phyloP scores from a whole-genome alignment of 2,888 invertebrate species.

The Macaria liturata region DNA sequence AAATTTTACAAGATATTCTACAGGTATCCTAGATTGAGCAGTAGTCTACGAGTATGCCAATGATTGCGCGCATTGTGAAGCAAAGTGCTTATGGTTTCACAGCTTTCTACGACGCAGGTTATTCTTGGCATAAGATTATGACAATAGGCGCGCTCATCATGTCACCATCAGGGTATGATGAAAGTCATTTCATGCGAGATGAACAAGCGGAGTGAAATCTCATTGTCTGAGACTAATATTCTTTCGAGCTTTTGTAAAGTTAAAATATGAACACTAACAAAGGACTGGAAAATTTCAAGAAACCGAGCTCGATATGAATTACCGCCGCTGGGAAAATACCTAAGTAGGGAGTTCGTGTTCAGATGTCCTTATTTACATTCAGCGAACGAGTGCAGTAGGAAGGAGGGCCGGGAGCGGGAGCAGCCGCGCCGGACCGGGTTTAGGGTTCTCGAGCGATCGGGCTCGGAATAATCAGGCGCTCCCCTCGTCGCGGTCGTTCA shows the following conservation, averaged over 20 bases:
- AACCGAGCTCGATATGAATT: slow-evolving; percentile 46
- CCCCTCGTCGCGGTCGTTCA: slow-evolving; percentile 80
- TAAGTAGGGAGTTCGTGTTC: slow-evolving; percentile 44
- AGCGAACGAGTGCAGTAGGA: slow-evolving; percentile 51
- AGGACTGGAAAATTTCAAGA: slow-evolving; percentile 30
- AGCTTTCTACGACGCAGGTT: slow-evolving; percentile 33
- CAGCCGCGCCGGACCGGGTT: slow-evolving; percentile 50
- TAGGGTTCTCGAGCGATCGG: slow-evolving; percentile 72
- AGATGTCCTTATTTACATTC: slow-evolving; percentile 68
- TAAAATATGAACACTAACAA: slow-evolving; percentile 27
- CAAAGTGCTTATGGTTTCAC: slow-evolving; percentile 26
- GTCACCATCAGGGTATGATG: slow-evolving; percentile 39
- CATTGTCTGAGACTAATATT: slow-evolving; percentile 29
- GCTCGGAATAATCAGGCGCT: slow-evolving; percentile 76
- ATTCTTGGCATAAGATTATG: slow-evolving; percentile 36
- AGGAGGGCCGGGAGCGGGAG: slow-evolving; percentile 46
- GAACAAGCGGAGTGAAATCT: slow-evolving; percentile 41
- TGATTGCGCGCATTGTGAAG: slow-evolving; percentile 26
- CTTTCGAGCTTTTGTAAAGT: slow-evolving; percentile 30
- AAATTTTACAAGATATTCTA: background rate
- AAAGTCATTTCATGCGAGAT: slow-evolving; percentile 48
- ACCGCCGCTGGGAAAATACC: slow-evolving; percentile 42
- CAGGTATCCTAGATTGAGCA: slow-evolving; percentile 4
- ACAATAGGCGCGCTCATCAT: slow-evolving; percentile 37
- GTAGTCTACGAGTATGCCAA: slow-evolving; percentile 1